Evolutionary conservation across 2,797 vertebrate genomes (phyloP).

Genomic region (Phaenicophaeus curvirostris): DNA sequence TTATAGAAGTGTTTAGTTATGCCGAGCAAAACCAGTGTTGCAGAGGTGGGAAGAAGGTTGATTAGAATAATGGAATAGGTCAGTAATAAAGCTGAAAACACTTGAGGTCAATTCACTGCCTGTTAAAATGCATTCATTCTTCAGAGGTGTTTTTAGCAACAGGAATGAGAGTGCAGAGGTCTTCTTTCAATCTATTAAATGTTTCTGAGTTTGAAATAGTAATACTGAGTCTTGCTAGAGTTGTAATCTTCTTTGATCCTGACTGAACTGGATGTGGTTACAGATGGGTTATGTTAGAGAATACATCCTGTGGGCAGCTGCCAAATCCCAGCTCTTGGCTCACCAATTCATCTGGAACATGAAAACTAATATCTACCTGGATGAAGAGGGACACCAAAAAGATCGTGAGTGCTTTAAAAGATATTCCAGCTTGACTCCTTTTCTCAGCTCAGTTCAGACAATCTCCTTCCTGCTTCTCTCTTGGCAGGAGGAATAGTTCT

Average conservation of each 20-base stretch:
- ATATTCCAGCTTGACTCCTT: neutral
- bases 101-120: neutral
- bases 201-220: neutral
- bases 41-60: neutral
- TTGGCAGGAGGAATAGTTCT: neutral
- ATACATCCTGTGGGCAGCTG: slow-evolving; percentile 96
- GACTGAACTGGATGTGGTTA: neutral
- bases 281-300: slow-evolving; percentile 98
- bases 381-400: slow-evolving; percentile 95
- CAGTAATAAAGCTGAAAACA: neutral
- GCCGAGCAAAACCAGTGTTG: neutral
- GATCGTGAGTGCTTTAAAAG: slow-evolving; percentile 85
- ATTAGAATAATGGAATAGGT: neutral
- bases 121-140: neutral
- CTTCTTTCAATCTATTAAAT: neutral
- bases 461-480: neutral
- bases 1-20: neutral
- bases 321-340: slow-evolving; percentile 95
- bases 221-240: neutral
- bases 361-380: slow-evolving; percentile 96
- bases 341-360: slow-evolving; percentile 99
- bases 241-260: neutral
- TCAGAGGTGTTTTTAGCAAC: neutral
- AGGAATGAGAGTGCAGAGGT: neutral
- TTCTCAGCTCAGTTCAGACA: neutral